Percentiles rank a stretch among this genome's conserved stretches.
These are phyloP conservation scores for Pterostichus niger DNA, from an alignment of 2,888 invertebrate genomes.

Conservation along the genomic window DNA sequence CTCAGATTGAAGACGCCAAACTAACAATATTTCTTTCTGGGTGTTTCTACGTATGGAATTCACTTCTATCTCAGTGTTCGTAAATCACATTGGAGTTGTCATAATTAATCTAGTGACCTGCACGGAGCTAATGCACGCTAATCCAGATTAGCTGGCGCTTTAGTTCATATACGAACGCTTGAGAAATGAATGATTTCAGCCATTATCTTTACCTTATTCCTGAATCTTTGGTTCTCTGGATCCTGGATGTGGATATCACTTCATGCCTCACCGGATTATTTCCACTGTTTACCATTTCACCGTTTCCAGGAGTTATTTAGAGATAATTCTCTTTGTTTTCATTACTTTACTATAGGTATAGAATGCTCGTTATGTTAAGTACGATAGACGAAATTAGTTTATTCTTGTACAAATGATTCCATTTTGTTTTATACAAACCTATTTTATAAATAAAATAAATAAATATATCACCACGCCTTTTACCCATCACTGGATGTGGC, in stretches of 20 bases:
- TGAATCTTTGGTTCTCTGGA: constrained; percentile 17
- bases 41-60: background rate
- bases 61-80: constrained; percentile 19
- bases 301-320: background rate
- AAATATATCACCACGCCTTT: no score
- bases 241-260: constrained; percentile 20
- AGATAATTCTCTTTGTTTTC: background rate
- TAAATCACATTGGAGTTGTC: constrained; percentile 42
- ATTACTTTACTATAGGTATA: background rate
- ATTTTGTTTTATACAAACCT: no score
- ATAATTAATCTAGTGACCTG: constrained; percentile 39
- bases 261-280: constrained; percentile 20
- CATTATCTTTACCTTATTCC: constrained; percentile 49
- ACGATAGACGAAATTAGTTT: no score
- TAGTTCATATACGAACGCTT: constrained; percentile 16
- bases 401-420: no score
- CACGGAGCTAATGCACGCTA: constrained; percentile 25
- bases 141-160: constrained; percentile 48
- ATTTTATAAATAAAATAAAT: no score
- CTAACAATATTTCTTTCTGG: constrained; percentile 17
- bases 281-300: constrained; percentile 16
- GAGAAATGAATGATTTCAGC: constrained; percentile 31
- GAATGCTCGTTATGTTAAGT: background rate
- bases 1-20: constrained; percentile 1
- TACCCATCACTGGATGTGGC: no score